Base-by-base conservation (phyloP, 2,797 vertebrate species). In the Mormyrus hasselquistii region DNA sequence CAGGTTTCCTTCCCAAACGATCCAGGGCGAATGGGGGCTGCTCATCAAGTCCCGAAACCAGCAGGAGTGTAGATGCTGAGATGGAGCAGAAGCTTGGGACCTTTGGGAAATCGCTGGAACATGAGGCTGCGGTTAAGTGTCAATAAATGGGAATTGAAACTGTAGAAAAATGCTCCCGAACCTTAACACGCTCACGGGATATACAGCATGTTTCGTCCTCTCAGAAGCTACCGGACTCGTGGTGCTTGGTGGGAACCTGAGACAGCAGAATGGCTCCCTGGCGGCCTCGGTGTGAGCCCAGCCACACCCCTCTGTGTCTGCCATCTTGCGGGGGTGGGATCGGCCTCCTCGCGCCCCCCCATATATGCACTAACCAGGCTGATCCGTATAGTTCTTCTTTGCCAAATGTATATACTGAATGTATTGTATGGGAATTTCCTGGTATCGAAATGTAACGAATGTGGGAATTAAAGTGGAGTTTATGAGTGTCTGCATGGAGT, bases 371-470 rank as follows among this genome's bases (percentile, higher is more conserved):
- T 96, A 95, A 93, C 94, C 92, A 91, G 92, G 95, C 94, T 94
- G 94, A 94, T 94, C 94, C 95, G 93, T 95, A 94, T 92, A 94
- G 94, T 94, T 93, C 94, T 94, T 94, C 93, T 93, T 94, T 95
- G 94, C 95, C 95, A 96, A 94, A 95, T 96, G 96, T 96, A 96
- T 93, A 95, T 96, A 95, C 93, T 96, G 95, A 96, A 96, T 96
- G 96, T 96, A 96, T 94, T 94, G 94, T 95, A 94, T 92, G 94
- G 94, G 94, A 95, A 94, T 92, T 87, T 93, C 89, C 34, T 95
- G 94, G 92, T 93, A 93, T 93, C 92, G 90, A 94, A 94, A 93
- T 95, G 95, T 91, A 95, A 88, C 83, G 89, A 84, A 57, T 88
- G 59, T 85, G 87, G 86, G 90, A 93, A 96, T 95, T 95, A 96